Conservation (phyloP, 2,888 invertebrate species). For the Gastrophysa polygoni region DNA sequence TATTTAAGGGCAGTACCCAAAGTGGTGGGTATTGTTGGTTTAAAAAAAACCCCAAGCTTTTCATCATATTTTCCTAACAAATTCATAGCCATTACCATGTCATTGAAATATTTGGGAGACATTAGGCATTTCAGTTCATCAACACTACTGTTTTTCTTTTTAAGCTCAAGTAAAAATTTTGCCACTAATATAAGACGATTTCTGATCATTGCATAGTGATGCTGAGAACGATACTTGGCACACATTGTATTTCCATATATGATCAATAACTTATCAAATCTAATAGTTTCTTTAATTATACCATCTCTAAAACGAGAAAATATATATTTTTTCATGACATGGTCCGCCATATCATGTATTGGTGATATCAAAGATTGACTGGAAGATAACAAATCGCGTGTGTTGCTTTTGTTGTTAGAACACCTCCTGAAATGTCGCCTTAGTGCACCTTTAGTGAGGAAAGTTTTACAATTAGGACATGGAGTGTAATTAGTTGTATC, state of each 20-base stretch:
- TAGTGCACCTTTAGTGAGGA: no score
- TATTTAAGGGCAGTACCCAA: slow-evolving; percentile 5
- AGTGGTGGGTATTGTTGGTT: slow-evolving; percentile 8
- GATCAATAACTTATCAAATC: not conserved
- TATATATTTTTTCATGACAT: not conserved
- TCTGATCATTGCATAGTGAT: not conserved
- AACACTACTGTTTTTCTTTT: not conserved
- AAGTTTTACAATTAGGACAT: no score
- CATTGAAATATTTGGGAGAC: not conserved
- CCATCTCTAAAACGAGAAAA: not conserved
- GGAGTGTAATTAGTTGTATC: no score
- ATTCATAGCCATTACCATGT: not conserved
- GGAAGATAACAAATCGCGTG: no score
- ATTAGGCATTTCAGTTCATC: not conserved
- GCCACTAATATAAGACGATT: not conserved
- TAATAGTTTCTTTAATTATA: not conserved
- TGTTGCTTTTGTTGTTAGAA: no score
- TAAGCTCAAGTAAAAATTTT: not conserved
- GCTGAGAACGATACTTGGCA: not conserved
- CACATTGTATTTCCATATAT: not conserved
- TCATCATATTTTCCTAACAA: slow-evolving; percentile 3
- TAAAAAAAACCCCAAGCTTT: not conserved
- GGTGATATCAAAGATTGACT: not conserved
- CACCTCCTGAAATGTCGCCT: no score
- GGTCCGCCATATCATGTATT: not conserved